These are phyloP conservation scores for Hystrix cristata DNA, from an alignment of 2,113 vertebrate genomes.

Conservation along the genomic window DNA sequence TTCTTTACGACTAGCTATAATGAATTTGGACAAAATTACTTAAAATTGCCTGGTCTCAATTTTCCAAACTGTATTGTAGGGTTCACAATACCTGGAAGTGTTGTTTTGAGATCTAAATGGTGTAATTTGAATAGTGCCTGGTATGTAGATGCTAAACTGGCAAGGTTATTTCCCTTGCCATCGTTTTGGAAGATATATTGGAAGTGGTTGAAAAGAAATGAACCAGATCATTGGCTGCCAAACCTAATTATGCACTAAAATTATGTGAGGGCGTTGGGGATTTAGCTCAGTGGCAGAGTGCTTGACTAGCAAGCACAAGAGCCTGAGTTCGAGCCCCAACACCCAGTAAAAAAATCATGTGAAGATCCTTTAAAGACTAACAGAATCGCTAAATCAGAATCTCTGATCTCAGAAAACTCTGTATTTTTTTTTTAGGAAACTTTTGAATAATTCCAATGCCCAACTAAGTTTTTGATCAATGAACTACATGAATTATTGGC, in stretches of 20 bases:
- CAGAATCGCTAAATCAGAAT: not conserved
- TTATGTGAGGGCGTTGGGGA: not conserved
- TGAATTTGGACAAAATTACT: not conserved
- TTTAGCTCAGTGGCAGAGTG: too few species aligned
- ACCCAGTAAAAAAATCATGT: not conserved
- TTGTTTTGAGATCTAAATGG: not conserved
- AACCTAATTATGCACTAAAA: not conserved
- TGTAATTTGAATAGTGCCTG: not conserved
- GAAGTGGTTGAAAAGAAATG: constrained; percentile 18
- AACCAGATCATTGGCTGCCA: not conserved
- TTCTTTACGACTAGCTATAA: not conserved
- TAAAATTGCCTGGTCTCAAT: not conserved
- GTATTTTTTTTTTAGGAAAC: not conserved
- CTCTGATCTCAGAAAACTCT: not conserved
- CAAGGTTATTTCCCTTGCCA: not conserved
- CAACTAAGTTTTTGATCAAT: not conserved
- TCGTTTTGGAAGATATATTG: constrained; percentile 9
- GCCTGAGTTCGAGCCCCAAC: too few species aligned
- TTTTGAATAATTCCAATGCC: constrained; percentile 7
- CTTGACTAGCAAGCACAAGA: too few species aligned
- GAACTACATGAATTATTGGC: not conserved
- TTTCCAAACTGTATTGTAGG: not conserved
- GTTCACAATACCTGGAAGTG: not conserved
- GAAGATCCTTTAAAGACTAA: not conserved
- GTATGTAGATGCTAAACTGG: not conserved